phyloP scores from a whole-genome alignment of 2,113 vertebrate genomes.

The Sander lucioperca region DNA sequence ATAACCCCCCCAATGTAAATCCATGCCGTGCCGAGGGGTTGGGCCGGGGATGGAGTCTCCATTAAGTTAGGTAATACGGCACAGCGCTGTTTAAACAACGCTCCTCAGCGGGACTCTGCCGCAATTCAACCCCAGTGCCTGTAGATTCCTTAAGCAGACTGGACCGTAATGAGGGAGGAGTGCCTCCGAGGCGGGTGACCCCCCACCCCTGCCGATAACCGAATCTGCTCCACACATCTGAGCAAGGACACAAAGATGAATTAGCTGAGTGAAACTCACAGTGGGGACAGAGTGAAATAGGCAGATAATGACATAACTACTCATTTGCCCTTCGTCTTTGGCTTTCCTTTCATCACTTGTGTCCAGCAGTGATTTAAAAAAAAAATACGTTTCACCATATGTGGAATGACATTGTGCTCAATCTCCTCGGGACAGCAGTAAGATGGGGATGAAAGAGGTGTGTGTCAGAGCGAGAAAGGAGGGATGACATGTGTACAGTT shows the following conservation, averaged over 20 bases:
- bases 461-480: conserved; percentile 27
- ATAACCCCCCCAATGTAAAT: conserved; percentile 41
- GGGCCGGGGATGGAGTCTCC: conserved; percentile 35
- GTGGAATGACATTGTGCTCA: conserved; percentile 40
- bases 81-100: conserved; percentile 60
- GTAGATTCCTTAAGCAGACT: conserved; percentile 45
- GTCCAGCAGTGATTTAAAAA: conserved; percentile 36
- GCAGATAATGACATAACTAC: conserved; percentile 69
- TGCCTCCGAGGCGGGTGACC: conserved; percentile 50
- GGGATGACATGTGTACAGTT: conserved; percentile 23
- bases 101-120: conserved; percentile 44
- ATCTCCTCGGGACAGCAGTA: conserved; percentile 17
- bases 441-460: conserved; percentile 51
- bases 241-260: conserved; percentile 69
- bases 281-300: conserved; percentile 47
- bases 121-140: conserved; percentile 30
- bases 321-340: conserved; percentile 50
- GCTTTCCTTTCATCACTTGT: conserved; percentile 45
- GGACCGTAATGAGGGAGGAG: conserved; percentile 64
- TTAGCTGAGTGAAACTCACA: conserved; percentile 56
- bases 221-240: conserved; percentile 61
- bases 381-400: conserved; percentile 28
- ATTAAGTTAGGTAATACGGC: conserved; percentile 52
- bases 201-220: conserved; percentile 40
- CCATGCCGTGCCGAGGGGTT: background rate